Conservation (phyloP, 2,888 invertebrate genomes). For the Drosophila fulvimacula region DNA sequence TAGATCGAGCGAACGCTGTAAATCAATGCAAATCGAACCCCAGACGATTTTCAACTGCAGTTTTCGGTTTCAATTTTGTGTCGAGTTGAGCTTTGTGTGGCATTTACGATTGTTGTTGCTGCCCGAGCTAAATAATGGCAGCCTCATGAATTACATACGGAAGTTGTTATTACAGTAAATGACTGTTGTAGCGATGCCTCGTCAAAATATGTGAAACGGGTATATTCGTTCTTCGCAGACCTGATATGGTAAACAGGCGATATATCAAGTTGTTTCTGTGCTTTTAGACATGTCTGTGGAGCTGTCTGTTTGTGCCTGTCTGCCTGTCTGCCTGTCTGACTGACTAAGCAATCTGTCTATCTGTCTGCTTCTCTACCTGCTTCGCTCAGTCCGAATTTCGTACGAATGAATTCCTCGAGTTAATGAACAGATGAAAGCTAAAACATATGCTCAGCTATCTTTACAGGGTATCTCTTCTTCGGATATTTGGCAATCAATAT, state of each 20-base stretch:
- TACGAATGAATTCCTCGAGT: neutral
- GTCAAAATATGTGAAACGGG: neutral
- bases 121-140: slow-evolving; percentile 61
- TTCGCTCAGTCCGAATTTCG: neutral
- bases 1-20: slow-evolving; percentile 2
- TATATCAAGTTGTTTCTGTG: neutral
- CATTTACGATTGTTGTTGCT: slow-evolving; percentile 35
- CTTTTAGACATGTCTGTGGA: neutral
- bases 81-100: slow-evolving; percentile 21
- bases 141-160: slow-evolving; percentile 53
- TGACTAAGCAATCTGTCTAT: neutral
- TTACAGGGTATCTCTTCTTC: neutral
- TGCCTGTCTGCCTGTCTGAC: neutral
- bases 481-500: neutral
- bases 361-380: neutral
- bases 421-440: neutral
- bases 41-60: slow-evolving; percentile 52
- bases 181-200: slow-evolving; percentile 13
- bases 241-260: too few relatives aligned
- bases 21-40: slow-evolving; percentile 22
- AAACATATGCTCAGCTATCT: neutral
- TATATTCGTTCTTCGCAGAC: neutral
- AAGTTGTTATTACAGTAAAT: slow-evolving; percentile 55
- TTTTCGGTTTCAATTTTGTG: slow-evolving; percentile 12
- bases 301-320: neutral